Percentiles rank a stretch among this genome's conserved stretches.
These are phyloP conservation scores for Choristoneura rosaceana DNA, from an alignment of 2,888 invertebrate species.

Conservation along the genomic window DNA sequence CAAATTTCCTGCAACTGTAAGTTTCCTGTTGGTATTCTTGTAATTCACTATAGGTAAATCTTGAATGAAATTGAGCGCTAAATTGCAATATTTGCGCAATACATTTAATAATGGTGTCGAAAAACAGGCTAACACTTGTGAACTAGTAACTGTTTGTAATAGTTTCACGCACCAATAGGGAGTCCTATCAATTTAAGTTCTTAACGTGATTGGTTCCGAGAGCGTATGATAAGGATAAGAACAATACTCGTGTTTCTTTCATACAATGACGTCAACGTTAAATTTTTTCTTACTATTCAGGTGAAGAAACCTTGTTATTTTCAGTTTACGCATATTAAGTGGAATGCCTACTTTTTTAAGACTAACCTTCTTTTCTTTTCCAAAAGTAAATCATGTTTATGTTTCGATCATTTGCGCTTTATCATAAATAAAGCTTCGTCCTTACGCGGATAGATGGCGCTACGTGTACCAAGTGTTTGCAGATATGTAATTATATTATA, in stretches of 20 bases:
- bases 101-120: slow-evolving; percentile 34
- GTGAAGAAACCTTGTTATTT: slow-evolving; percentile 35
- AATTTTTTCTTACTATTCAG: slow-evolving; percentile 32
- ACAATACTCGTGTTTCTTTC: slow-evolving; percentile 36
- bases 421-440: slow-evolving; percentile 25
- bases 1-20: slow-evolving; percentile 8
- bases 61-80: not conserved
- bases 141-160: slow-evolving; percentile 29
- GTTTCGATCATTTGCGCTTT: slow-evolving; percentile 13
- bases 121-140: slow-evolving; percentile 40
- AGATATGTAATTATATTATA: not conserved
- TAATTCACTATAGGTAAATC: not conserved
- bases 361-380: too few relatives aligned
- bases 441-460: slow-evolving; percentile 34
- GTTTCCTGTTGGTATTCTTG: slow-evolving; percentile 6
- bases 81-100: slow-evolving; percentile 36
- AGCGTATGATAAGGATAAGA: slow-evolving; percentile 38
- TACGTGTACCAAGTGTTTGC: slow-evolving; percentile 11
- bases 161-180: slow-evolving; percentile 31
- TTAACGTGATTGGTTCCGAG: slow-evolving; percentile 32
- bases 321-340: not conserved
- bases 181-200: slow-evolving; percentile 15
- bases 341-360: too few relatives aligned
- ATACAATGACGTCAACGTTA: slow-evolving; percentile 35
- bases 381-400: slow-evolving; percentile 4